Evolutionary conservation across 2,113 vertebrate genomes (phyloP), one percentile per base, ranked within the genome.

Genomic region (Gulo gulo): DNA sequence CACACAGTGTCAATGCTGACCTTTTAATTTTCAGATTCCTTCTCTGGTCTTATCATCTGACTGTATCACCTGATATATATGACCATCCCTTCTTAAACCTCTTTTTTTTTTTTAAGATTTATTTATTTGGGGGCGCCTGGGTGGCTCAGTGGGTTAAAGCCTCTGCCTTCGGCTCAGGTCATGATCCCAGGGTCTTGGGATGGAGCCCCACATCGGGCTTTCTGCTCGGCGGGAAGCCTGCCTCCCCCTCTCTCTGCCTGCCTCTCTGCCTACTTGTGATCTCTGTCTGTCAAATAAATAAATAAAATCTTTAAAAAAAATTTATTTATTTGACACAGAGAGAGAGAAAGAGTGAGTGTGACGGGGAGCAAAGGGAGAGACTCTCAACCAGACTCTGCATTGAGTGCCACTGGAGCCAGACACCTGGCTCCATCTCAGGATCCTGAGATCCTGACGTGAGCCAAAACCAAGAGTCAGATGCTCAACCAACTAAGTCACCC

Each of bases 21-120:
- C 20, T 84, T 93, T 93, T 91, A 73, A 74, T 91, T 84, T 90
- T 92, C 57, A 96, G 42, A 82, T 74, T 92, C 65, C 34, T 92
- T 87, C 26, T 69, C 73, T 42, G 6, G 20, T 80, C 23, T 90
- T 89, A 88, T 21, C 78, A 76, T 86, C 85, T 93, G 39, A n/a
- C 69, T 50, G 36, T 4, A 79, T 84, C n/a, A 94, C 47, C 52
- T 88, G 42, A 87, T 23, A 93, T 29, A 45, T 76, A 67, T 52
- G 57, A 67, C 29, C 39, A 71, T 10, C 57, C 50, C 39, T 93
- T 87, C 16, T 86, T 82, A 93, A 88, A 90, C 63, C 16, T 78
- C 55, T 71, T 80, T 47, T 95, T n/a, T 16, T 67, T 67, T 34
- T 34, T 67, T 14, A 29, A 63, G 26, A 29, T 61, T 63, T 63